Base-by-base conservation (phyloP, 1,140 invertebrate species). In the Paraescarpia echinospica region DNA sequence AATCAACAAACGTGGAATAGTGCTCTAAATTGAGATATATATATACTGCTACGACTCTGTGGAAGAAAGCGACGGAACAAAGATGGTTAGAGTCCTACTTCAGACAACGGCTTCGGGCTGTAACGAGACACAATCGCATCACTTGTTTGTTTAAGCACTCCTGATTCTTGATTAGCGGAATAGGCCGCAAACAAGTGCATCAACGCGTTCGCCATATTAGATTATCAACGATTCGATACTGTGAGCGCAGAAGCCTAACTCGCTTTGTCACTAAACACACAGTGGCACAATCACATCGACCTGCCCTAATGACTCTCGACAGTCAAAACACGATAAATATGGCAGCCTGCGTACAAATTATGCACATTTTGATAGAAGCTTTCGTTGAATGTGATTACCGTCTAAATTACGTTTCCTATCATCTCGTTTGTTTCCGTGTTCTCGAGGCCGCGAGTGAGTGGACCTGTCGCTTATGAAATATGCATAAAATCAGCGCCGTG, bases 321-420 rank as follows among this genome's bases (percentile, higher is more conserved):
- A 27, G 59, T 77, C 59, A 77, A 77, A 77, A 77, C 59, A 77
- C 59, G 59, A 22, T 77, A 77, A 77, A 77, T 77, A 77, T 77
- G 59, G 22, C 59, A 77, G 59, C 59, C 14, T 27, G 59, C 59
- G 59, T 77, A 77, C 18, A 77, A 77, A 77, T 77, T 77, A 77
- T 77, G 59, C 59, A 77, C 59, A 77, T 77, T 77, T 77, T 77
- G 59, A 77, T 77, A 77, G 59, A 77, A 77, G 59, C 59, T 77
- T 77, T 77, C 59, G 59, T 77, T 77, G 59, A 31, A 77, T 27
- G 22, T 77, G 59, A 77, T 77, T 77, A 77, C 59, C 27, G 59
- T 77, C 59, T 77, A 77, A 77, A 77, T 77, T 77, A 77, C 59
- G 59, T 77, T 77, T 77, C 59, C 59, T 31, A 77, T 77, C 59